Conservation (phyloP, 1,140 invertebrate species). For the Radopholus similis region DNA sequence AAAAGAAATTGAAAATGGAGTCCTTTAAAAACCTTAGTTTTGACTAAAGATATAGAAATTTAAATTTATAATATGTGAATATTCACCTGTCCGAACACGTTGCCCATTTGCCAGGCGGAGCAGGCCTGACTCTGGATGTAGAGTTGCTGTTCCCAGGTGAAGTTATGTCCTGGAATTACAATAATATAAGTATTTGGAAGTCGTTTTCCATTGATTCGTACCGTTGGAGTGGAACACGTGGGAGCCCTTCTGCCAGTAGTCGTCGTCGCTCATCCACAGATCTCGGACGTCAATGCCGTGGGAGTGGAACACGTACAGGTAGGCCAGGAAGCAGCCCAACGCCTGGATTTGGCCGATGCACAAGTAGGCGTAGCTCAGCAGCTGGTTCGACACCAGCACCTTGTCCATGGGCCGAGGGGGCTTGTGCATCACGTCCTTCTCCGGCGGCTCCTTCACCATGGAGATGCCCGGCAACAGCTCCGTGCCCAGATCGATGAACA, state of each 20-base stretch:
- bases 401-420: conserved; percentile 60
- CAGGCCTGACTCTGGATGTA: conserved; percentile 36
- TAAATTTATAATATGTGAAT: no score
- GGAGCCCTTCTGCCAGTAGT: conserved; percentile 27
- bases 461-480: conserved; percentile 63
- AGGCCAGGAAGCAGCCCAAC: conserved; percentile 43
- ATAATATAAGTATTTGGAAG: no score
- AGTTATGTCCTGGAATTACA: conserved; percentile 31
- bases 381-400: conserved; percentile 46
- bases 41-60: no score
- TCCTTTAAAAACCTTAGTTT: no score
- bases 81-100: conserved; percentile 52
- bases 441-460: conserved; percentile 60
- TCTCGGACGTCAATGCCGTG: conserved; percentile 37
- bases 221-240: conserved; percentile 21
- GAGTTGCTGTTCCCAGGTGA: conserved; percentile 33
- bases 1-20: no score
- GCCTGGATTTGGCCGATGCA: conserved; percentile 36
- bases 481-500: conserved; percentile 52
- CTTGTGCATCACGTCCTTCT: conserved; percentile 45
- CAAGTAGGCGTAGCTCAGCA: conserved; percentile 30
- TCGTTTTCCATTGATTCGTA: no score
- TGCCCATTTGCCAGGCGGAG: conserved; percentile 50
- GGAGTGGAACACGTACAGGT: conserved; percentile 42
- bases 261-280: conserved; percentile 26